These are phyloP conservation scores for Nasonia oneida DNA, from an alignment of 2,888 invertebrate genomes.

Conservation along the genomic window DNA sequence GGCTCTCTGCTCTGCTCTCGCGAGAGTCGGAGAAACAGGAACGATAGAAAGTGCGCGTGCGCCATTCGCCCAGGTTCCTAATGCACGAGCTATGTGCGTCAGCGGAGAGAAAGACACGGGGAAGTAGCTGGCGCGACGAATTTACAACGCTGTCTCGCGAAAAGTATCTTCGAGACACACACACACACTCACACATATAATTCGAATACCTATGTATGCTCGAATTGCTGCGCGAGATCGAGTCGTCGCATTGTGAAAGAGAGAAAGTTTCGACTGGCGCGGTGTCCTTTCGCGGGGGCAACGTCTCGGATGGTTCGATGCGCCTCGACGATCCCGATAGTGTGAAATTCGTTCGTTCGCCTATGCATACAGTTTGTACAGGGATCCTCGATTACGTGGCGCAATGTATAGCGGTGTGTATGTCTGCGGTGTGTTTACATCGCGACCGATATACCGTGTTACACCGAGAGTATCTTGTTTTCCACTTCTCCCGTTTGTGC, in stretches of 20 bases:
- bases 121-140: not conserved
- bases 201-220: not conserved
- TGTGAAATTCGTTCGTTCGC: constrained; percentile 29
- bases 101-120: not conserved
- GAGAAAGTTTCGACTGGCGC: constrained; percentile 47
- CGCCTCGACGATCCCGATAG: constrained; percentile 41
- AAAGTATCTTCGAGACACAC: not conserved
- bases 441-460: constrained; percentile 1
- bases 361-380: not conserved
- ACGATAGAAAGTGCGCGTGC: constrained; percentile 50
- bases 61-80: constrained; percentile 33
- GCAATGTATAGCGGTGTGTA: not conserved
- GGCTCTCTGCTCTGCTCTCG: constrained; percentile 8
- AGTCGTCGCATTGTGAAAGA: constrained; percentile 54
- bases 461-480: constrained; percentile 5
- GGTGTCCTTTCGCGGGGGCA: constrained; percentile 22
- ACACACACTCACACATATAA: not conserved
- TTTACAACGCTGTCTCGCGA: not conserved
- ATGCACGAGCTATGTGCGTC: not conserved
- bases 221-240: not conserved
- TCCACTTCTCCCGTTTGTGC: not conserved
- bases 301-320: constrained; percentile 22
- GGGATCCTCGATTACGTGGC: not conserved
- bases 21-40: constrained; percentile 43
- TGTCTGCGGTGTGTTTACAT: not conserved